phyloP scores from a whole-genome alignment of 1,140 invertebrate species.

The Drosophila tani region DNA sequence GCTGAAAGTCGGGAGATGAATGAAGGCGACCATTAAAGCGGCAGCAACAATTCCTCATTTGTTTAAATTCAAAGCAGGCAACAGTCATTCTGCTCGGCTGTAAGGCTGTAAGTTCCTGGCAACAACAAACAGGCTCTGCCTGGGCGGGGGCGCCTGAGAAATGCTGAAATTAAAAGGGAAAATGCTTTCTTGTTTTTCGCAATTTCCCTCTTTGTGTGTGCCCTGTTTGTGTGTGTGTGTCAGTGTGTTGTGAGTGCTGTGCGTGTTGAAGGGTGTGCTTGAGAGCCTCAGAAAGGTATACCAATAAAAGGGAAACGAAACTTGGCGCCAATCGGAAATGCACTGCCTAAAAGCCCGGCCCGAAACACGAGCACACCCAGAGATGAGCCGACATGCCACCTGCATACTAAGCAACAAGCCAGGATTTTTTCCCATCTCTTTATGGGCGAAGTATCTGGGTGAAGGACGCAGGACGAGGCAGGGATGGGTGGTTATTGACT shows the following conservation, averaged over 20 bases:
- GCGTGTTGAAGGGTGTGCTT: slow-evolving; percentile 69
- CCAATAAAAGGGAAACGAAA: slow-evolving; percentile 48
- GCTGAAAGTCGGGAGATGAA: slow-evolving; percentile 57
- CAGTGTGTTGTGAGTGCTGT: slow-evolving; percentile 20
- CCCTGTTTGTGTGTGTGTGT: slow-evolving; percentile 28
- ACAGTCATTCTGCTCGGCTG: slow-evolving; percentile 64
- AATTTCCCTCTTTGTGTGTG: slow-evolving; percentile 31
- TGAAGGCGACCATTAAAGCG: slow-evolving; percentile 54
- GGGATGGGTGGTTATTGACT: slow-evolving; percentile 66
- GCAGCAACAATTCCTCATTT: slow-evolving; percentile 67
- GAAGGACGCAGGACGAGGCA: not conserved
- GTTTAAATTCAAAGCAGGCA: slow-evolving; percentile 80
- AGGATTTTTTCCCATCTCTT: slow-evolving; percentile 31
- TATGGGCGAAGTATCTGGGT: slow-evolving; percentile 5
- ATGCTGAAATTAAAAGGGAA: slow-evolving; percentile 76
- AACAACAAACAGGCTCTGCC: slow-evolving; percentile 4
- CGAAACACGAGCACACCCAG: slow-evolving; percentile 9
- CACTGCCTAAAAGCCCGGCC: slow-evolving; percentile 47
- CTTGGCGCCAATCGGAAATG: slow-evolving; percentile 63
- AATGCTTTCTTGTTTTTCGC: slow-evolving; percentile 57
- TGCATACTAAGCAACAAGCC: slow-evolving; percentile 72
- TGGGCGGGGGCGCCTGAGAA: slow-evolving; percentile 39
- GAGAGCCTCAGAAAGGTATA: slow-evolving; percentile 51
- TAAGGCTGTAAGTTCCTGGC: slow-evolving; percentile 12
- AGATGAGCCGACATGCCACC: slow-evolving; percentile 41